Percentiles rank a stretch among this genome's conserved stretches.
Conservation (phyloP, 2,888 invertebrate species). For the Cyrtodaria siliqua region DNA sequence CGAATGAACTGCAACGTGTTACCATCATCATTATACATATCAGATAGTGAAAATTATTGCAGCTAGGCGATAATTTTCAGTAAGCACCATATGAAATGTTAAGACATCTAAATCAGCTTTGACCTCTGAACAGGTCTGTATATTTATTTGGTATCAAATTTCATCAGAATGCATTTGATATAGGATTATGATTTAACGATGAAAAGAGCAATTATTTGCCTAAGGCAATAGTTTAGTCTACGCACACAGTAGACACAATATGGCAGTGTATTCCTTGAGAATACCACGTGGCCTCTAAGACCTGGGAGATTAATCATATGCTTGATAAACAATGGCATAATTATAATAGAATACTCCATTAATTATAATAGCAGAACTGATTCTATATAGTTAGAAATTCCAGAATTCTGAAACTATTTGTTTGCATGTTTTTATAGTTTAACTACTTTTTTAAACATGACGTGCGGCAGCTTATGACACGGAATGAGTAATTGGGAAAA, state of each 20-base stretch:
- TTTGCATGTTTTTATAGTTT: no score
- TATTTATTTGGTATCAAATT: conserved; percentile 35
- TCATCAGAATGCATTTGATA: conserved; percentile 33
- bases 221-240: conserved; percentile 24
- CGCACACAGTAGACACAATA: conserved; percentile 14
- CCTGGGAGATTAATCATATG: conserved; percentile 12
- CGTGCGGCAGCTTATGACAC: no score
- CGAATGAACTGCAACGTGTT: no score
- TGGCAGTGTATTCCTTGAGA: conserved; percentile 15
- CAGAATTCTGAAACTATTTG: no score
- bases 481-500: no score
- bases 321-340: conserved; percentile 21
- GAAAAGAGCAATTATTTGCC: conserved; percentile 44
- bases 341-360: not conserved
- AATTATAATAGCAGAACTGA: no score
- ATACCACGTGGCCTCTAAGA: not conserved
- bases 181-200: conserved; percentile 19
- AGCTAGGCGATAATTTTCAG: no score
- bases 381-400: no score
- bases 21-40: no score
- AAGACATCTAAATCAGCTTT: conserved; percentile 6
- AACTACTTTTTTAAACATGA: no score
- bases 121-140: conserved; percentile 20
- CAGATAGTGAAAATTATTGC: no score
- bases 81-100: no score